These are phyloP conservation scores for Melanotus villosus DNA, from an alignment of 2,888 invertebrate species.

Conservation along the genomic window DNA sequence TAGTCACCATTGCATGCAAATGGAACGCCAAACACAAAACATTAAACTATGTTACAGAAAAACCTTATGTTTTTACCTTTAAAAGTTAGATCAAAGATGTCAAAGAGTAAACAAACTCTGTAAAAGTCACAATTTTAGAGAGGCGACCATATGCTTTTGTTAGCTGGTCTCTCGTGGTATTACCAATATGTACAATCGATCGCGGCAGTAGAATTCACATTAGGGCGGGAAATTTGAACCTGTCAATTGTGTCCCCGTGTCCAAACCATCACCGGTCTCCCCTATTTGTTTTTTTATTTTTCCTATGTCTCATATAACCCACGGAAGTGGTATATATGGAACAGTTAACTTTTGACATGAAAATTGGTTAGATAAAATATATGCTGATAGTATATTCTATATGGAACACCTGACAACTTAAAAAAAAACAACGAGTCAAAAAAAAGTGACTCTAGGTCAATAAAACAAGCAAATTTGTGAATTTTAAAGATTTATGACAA, in stretches of 20 bases:
- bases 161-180: neutral
- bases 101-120: neutral
- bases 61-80: neutral
- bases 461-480: too few relatives aligned
- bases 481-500: too few relatives aligned
- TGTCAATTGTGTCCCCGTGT: neutral
- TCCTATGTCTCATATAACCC: too few relatives aligned
- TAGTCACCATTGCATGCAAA: neutral
- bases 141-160: neutral
- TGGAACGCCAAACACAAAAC: neutral
- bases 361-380: too few relatives aligned
- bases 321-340: too few relatives aligned
- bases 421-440: too few relatives aligned
- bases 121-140: neutral
- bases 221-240: slow-evolving; percentile 9
- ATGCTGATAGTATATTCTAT: too few relatives aligned
- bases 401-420: too few relatives aligned
- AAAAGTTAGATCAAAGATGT: neutral
- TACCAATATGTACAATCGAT: neutral
- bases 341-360: too few relatives aligned
- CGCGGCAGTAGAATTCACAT: neutral
- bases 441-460: too few relatives aligned
- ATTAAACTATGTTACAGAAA: neutral
- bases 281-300: too few relatives aligned
- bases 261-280: slow-evolving; percentile 13